Base-by-base conservation (phyloP, 92 coral and sea anemone species). In the Parazoanthus swiftii region DNA sequence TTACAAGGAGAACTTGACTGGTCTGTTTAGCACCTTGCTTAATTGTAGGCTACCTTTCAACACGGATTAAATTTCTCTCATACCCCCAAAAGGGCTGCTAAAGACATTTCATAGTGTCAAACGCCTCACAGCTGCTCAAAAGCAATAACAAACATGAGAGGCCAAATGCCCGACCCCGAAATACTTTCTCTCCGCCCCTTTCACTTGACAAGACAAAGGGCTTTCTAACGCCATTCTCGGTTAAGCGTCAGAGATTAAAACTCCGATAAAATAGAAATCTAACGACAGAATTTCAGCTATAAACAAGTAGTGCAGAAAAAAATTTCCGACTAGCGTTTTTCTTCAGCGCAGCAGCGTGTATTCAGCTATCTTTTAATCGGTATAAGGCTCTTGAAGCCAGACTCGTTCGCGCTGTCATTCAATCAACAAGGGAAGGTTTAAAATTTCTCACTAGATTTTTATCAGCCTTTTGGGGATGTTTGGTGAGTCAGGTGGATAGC, bases 71-170 rank as follows among this genome's bases (percentile, higher is more conserved):
- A 35, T 70, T 79, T 71, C 75, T 84, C 87, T 70, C 68, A 58
- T 72, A 56, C 43, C 79, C 66, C 78, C 78, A 84, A 71, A 84
- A 84, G 74, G 79, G 68, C 87, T 84, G 78, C 46, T 84, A 84
- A 72, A 84, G 87, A 84, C 77, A 84, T 84, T 82, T 82, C 75
- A 48, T 72, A 42, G 79, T 71, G 87, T 72, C 87, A 84, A 83
- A 51, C 77, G 65, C 68, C 77, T 84, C 87, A 44, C 87, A 84
- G 87, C 87, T 84, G 87, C 79, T 84, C 56, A 29, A 84, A 84
- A 84, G 87, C 65, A 84, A 84, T 71, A 84, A 84, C 79, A 84
- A 84, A 84, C 77, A 84, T 33, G 50, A 84, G 87, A 71, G 87
- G 68, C 67, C 87, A 70, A 70, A 73, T 33, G 87, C 78, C 79